Conservation (phyloP, 2,888 invertebrate genomes). For the Cryptocephalus primarius region DNA sequence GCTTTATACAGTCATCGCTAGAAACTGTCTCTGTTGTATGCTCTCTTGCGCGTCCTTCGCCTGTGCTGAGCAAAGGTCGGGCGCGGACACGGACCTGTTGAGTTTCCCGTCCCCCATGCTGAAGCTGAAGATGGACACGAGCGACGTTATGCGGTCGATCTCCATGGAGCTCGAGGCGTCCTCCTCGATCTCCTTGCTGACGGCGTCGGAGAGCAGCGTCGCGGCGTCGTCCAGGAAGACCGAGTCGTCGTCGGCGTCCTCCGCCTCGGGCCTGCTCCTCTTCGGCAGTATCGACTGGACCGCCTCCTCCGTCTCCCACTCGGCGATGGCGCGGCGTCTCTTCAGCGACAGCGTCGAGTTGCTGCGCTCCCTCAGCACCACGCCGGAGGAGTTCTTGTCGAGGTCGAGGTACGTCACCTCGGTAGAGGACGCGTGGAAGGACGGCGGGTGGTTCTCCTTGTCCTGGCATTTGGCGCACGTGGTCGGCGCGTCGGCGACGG, state of each 20-base stretch:
- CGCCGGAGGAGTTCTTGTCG: conserved; percentile 31
- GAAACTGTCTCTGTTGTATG: conserved; percentile 39
- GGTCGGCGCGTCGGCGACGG: not conserved
- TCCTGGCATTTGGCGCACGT: conserved; percentile 32
- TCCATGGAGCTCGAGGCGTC: conserved; percentile 40
- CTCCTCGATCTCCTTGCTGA: conserved; percentile 22
- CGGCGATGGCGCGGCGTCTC: conserved; percentile 38
- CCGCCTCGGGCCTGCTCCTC: conserved; percentile 30
- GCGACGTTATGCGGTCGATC: conserved; percentile 46
- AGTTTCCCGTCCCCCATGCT: conserved; percentile 33
- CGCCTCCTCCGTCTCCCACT: conserved; percentile 46
- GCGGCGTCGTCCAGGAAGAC: conserved; percentile 39
- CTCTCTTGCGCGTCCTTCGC: conserved; percentile 39
- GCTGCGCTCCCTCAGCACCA: conserved; percentile 29
- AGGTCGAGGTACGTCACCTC: conserved; percentile 39
- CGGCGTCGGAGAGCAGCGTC: conserved; percentile 32
- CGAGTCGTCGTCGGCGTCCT: conserved; percentile 32
- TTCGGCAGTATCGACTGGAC: conserved; percentile 44
- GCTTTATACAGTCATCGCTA: conserved; percentile 44
- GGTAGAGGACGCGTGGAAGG: conserved; percentile 12
- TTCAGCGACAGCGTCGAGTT: conserved; percentile 32
- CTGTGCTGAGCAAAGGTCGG: conserved; percentile 44
- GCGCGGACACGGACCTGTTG: conserved; percentile 41
- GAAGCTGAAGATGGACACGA: conserved; percentile 49
- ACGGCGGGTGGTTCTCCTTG: conserved; percentile 39